These are phyloP conservation scores for Scaeva pyrastri DNA, from an alignment of 2,888 invertebrate genomes.

Conservation along the genomic window DNA sequence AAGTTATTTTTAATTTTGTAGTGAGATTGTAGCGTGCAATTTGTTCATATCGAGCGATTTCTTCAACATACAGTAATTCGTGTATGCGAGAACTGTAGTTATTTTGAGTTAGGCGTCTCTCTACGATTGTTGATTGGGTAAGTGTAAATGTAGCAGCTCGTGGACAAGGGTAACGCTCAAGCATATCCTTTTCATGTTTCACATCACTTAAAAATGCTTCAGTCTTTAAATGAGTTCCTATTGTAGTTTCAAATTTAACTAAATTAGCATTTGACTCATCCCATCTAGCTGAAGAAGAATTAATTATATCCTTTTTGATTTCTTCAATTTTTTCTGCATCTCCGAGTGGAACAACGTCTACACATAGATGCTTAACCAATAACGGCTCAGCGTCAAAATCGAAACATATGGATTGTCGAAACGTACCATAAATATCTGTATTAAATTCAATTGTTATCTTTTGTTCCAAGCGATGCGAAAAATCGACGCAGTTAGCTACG, in stretches of 20 bases:
- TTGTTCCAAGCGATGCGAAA: conserved; percentile 80
- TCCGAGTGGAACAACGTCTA: conserved; percentile 89
- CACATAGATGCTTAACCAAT: conserved; percentile 88
- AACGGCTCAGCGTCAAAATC: conserved; percentile 89
- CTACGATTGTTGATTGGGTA: conserved; percentile 88
- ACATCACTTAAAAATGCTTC: conserved; percentile 83
- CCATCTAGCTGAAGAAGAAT: conserved; percentile 87
- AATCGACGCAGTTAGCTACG: conserved; percentile 15
- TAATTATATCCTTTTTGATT: conserved; percentile 87
- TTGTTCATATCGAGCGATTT: conserved; percentile 89
- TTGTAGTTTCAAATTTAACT: conserved; percentile 85
- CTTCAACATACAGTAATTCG: conserved; percentile 90
- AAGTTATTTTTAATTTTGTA: conserved; percentile 86
- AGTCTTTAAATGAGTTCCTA: conserved; percentile 85
- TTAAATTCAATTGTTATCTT: conserved; percentile 86
- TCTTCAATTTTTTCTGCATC: conserved; percentile 88
- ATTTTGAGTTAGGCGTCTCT: conserved; percentile 86
- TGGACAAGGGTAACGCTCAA: conserved; percentile 88
- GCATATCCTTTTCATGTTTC: conserved; percentile 85
- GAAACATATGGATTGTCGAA: conserved; percentile 91
- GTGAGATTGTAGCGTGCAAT: conserved; percentile 89
- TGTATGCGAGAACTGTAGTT: conserved; percentile 91
- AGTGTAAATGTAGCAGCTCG: conserved; percentile 87
- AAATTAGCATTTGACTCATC: conserved; percentile 85
- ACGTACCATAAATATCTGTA: conserved; percentile 90